Evolutionary conservation across 2,888 invertebrate genomes (phyloP), one percentile per base, ranked within the genome.

Genomic region (Aleiodes alternator): DNA sequence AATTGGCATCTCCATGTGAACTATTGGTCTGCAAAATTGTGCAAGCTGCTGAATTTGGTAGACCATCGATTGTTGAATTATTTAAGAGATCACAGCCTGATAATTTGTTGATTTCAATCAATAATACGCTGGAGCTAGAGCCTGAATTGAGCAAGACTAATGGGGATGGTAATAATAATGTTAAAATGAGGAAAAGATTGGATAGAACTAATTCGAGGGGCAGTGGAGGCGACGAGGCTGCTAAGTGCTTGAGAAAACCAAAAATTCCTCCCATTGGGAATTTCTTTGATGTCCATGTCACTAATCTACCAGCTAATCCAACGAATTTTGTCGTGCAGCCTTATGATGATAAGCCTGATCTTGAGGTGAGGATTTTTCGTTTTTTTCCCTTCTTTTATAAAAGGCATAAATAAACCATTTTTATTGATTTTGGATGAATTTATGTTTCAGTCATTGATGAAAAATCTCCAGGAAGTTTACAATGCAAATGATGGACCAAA

Each of bases 221-320:
- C 0, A 38, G 56, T 29, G 70, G 55, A 0, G 80, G 80, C 4
- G 68, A 73, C 0, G 78, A 80, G 1, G 82, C 78, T 3, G 5
- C 78, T 0, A 80, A 69, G 48, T 72, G 79, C 12, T 81, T 92
- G 43, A 84, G 84, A 53, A 86, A 87, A 16, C 92, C 92, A 1
- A 76, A 76, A 11, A 87, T 92, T 29, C 91, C 92, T 3, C 79
- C 82, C 1, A 81, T 89, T 56, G 93, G 92, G 3, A 89, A 91
- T 50, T 94, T 91, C 84, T 94, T 95, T 84, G 94, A 95, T 84
- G 94, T 96, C 12, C 92, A 92, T 84, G 91, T 96, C 73, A 92
- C 94, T 0, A 29, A 55, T 9, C 93, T 94, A 91, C 95, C 95
- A 0, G 94, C 95, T 3, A 94, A 93, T 91, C 96, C 96, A 0